Percentiles rank a stretch among this genome's conserved stretches.
Evolutionary conservation across 2,797 vertebrate genomes (phyloP).

Genomic region (Sebastes oblongus): DNA sequence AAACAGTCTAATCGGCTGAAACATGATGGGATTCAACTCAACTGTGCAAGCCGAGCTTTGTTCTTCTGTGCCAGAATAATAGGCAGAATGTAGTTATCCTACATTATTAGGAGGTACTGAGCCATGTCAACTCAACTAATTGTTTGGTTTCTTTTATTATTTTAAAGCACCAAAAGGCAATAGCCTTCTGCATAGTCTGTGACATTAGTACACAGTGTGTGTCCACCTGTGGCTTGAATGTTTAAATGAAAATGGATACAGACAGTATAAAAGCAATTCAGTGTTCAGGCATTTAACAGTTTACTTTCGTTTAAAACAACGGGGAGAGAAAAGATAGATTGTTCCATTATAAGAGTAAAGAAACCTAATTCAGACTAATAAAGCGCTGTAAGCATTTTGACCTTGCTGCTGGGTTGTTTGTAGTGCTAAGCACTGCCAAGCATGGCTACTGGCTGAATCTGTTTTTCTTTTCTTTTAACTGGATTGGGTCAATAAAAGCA

Average conservation of each 20-base stretch:
- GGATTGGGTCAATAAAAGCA: constrained; percentile 24
- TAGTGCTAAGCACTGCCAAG: not conserved
- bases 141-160: not conserved
- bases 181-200: not conserved
- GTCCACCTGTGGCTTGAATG: not conserved
- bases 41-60: not conserved
- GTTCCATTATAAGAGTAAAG: constrained; percentile 34
- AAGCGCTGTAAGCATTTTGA: constrained; percentile 45
- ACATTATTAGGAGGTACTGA: not conserved
- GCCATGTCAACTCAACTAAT: not conserved
- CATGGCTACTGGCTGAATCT: constrained; percentile 2
- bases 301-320: constrained; percentile 35
- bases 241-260: constrained; percentile 2
- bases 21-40: not conserved
- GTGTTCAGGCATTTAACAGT: constrained; percentile 17
- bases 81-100: not conserved
- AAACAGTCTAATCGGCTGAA: too few relatives aligned
- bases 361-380: constrained; percentile 52
- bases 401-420: constrained; percentile 50
- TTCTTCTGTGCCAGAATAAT: not conserved
- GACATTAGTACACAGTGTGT: not conserved
- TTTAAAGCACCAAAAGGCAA: not conserved
- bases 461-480: constrained; percentile 25
- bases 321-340: constrained; percentile 23
- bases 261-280: constrained; percentile 1